phyloP scores from a whole-genome alignment of 2,113 vertebrate genomes.

The Rhinolophus ferrumequinum region DNA sequence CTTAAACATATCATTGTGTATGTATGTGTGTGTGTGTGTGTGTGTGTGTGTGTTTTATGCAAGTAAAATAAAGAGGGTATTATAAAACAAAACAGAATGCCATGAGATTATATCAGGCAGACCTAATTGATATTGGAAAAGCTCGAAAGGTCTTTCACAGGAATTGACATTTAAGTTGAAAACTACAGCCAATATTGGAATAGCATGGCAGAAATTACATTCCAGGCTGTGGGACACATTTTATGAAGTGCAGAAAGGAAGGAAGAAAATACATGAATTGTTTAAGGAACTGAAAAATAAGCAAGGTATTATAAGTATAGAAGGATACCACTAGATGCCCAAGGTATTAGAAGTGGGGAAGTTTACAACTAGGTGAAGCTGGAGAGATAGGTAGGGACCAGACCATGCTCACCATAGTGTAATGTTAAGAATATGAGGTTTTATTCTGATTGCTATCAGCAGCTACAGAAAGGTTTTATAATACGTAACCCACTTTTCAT shows the following conservation, averaged over 20 bases:
- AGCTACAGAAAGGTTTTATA: neutral
- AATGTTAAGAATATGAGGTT: neutral
- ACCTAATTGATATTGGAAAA: neutral
- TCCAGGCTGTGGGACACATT: neutral
- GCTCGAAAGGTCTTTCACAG: neutral
- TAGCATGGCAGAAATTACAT: neutral
- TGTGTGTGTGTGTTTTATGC: neutral
- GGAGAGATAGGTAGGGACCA: neutral
- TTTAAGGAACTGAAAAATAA: neutral
- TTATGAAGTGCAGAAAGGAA: neutral
- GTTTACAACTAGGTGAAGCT: neutral
- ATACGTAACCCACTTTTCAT: neutral
- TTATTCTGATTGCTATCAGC: neutral
- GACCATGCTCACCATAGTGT: neutral
- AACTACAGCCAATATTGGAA: neutral
- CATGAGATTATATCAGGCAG: neutral
- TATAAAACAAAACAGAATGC: neutral
- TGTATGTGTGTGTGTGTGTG: accelerated
- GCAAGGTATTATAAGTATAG: neutral
- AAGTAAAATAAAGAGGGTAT: neutral
- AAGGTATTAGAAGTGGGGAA: neutral
- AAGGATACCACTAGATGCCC: neutral
- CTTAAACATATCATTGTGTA: neutral
- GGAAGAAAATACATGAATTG: neutral
- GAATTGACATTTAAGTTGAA: neutral